Base-by-base conservation (phyloP, 2,888 invertebrate species). In the Microplitis manilae region DNA sequence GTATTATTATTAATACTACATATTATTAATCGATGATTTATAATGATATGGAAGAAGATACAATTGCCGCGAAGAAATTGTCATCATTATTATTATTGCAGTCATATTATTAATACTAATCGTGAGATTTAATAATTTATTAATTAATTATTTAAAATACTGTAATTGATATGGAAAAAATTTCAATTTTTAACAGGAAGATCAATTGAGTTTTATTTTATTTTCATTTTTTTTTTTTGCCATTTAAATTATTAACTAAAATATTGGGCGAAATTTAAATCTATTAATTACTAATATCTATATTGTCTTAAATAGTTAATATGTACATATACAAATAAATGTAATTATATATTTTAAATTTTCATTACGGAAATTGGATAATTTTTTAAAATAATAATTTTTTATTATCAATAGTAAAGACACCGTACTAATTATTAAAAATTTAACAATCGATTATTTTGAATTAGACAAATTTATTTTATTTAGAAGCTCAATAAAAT, bases 1-100 rank as follows among this genome's bases (percentile, higher is more conserved):
- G 50, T 70, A 67, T 70, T 6, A 41, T 59, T 59, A 64, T 65
- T 13, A 65, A 38, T 71, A 20, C n/a, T 40, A 5, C 8, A 39
- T n/a, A 61, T 61, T 50, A 13, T 9, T 38, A 9, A 71, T 73
- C 9, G 64, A 40, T 65, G 65, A 17, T 39, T 40, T 30, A 30
- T 30, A 13, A 5, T 60, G 73, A 73, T 73, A 65, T 71, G 62
- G 38, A 65, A 65, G 40, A 41, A 8, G n/a, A 50, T 17, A 73
- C 20, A 6, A 61, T 61, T 61, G 20, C n/a, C 20, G 20, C 62
- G 62, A 62, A 13, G n/a, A 62, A 62, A 15, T 50, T 62, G 62
- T 62, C 62, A 6, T 59, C 59, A 13, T 59, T 13, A 59, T 59
- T 59, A 13, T 17, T 62, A 62, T 62, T 62, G 62, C 62, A 62